These are phyloP conservation scores for Muscina levida DNA, from an alignment of 2,888 invertebrate species.

Conservation along the genomic window DNA sequence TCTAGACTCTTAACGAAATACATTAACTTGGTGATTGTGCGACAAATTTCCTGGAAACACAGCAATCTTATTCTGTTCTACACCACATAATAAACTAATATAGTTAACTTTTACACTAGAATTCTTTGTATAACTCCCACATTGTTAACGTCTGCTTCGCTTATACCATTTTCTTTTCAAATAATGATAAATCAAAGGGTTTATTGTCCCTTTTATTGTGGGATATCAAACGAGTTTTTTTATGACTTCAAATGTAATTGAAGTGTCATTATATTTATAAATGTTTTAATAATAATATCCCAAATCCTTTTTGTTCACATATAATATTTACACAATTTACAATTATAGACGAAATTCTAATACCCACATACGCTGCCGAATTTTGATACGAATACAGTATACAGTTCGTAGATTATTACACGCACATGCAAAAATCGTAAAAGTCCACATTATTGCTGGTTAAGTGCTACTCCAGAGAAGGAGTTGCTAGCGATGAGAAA, in stretches of 20 bases:
- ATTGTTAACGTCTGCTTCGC: too few relatives aligned
- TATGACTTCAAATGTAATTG: constrained; percentile 48
- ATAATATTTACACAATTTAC: constrained; percentile 6
- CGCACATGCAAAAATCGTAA: too few relatives aligned
- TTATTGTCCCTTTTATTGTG: constrained; percentile 52
- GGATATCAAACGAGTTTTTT: neutral
- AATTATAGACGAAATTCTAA: neutral
- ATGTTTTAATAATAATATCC: constrained; percentile 50
- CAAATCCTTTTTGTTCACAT: neutral
- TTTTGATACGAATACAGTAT: neutral
- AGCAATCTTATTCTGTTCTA: too few relatives aligned
- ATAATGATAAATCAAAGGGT: constrained; percentile 44
- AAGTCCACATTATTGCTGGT: too few relatives aligned
- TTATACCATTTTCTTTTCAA: neutral
- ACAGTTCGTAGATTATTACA: neutral
- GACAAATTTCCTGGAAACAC: too few relatives aligned
- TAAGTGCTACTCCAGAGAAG: too few relatives aligned
- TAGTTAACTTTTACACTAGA: too few relatives aligned
- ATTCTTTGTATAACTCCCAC: too few relatives aligned
- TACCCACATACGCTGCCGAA: neutral
- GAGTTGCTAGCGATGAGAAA: too few relatives aligned
- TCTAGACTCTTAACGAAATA: too few relatives aligned
- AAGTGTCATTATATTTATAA: constrained; percentile 58
- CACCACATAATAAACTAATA: too few relatives aligned
- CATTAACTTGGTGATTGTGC: too few relatives aligned